Percentiles rank a stretch among this genome's conserved stretches.
phyloP scores from a whole-genome alignment of 2,888 invertebrate genomes.

The Drosophila macrospina region DNA sequence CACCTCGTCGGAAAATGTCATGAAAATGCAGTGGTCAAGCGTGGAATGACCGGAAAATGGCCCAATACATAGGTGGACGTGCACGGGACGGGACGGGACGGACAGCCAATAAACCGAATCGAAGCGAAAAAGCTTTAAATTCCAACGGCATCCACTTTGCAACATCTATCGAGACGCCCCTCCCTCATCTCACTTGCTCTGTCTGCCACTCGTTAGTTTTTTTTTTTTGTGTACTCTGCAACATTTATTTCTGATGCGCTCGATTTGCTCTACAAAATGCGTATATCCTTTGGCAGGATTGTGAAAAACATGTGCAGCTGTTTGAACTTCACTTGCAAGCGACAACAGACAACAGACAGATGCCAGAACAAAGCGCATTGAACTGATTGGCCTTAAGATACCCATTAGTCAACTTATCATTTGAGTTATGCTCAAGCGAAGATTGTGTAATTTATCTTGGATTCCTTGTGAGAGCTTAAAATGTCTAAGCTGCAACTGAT shows the following conservation, averaged over 20 bases:
- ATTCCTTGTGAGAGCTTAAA: slow-evolving; percentile 1
- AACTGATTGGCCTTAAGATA: not conserved
- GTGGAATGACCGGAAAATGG: slow-evolving; percentile 27
- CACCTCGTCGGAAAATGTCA: slow-evolving; percentile 22
- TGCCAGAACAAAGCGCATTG: not conserved
- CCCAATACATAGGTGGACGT: slow-evolving; percentile 21
- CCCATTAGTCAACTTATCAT: slow-evolving; percentile 3
- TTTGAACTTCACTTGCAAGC: slow-evolving; percentile 9
- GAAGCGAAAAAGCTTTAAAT: slow-evolving; percentile 60
- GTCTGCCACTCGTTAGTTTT: slow-evolving; percentile 1
- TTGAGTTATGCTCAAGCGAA: not conserved
- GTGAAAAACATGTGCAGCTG: slow-evolving; percentile 12
- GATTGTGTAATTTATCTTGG: slow-evolving; percentile 3
- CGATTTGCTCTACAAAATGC: slow-evolving; percentile 57
- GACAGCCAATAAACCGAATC: slow-evolving; percentile 54
- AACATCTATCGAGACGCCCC: slow-evolving; percentile 16
- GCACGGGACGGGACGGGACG: too few relatives aligned
- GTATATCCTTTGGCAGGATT: slow-evolving; percentile 25
- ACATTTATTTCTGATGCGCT: slow-evolving; percentile 64
- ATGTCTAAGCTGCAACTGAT: slow-evolving; percentile 2
- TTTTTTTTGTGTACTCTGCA: slow-evolving; percentile 23
- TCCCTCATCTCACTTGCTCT: not conserved
- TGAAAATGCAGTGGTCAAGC: slow-evolving; percentile 22
- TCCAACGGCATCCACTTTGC: slow-evolving; percentile 39
- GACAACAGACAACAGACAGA: not conserved